Base-by-base conservation (phyloP, 1,140 invertebrate species). In the Apis cerana region DNA sequence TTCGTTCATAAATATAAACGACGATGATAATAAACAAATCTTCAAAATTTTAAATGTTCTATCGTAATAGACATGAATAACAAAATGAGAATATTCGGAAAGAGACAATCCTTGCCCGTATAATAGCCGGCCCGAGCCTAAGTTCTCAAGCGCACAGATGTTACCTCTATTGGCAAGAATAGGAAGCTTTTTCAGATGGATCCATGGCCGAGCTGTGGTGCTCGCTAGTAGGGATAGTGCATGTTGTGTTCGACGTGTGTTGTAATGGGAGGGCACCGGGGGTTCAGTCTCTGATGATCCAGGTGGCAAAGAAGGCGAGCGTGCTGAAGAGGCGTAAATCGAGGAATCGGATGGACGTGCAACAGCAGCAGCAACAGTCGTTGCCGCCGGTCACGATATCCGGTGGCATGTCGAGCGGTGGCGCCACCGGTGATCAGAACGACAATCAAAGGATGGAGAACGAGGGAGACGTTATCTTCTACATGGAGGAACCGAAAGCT, bases 291-390 rank as follows among this genome's bases (percentile, higher is more conserved):
- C 94, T 96, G 88, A 96, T 96, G 93, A 95, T 96, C 87, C 96
- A 97, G 96, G 96, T 97, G 85, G 96, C 96, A 76, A 97, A 97
- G 91, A 96, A 96, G 90, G 96, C 96, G 61, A 96, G 96, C 86
- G 96, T 97, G 81, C 93, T 97, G 82, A 96, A 96, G 91, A 94
- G 96, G 80, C 93, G 96, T 59, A 96, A 97, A 92, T 97, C 96
- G 58, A 94, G 95, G 83, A 96, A 96, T 79, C 95, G 96, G 79
- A 96, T 97, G 95, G 96, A 97, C 72, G 89, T 82, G 81, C 92
- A 90, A 81, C 91, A 93, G 43, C 87, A 91, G 71, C 88, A 89
- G 23, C 84, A 83, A 48, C 77, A 78, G 21, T 48, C 80, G 15
- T 10, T 90, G 67, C 89, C 92, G 62, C 83, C 92, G 76, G 89